Evolutionary conservation across 2,797 vertebrate species (phyloP).

Genomic region (Heterohyrax brucei): DNA sequence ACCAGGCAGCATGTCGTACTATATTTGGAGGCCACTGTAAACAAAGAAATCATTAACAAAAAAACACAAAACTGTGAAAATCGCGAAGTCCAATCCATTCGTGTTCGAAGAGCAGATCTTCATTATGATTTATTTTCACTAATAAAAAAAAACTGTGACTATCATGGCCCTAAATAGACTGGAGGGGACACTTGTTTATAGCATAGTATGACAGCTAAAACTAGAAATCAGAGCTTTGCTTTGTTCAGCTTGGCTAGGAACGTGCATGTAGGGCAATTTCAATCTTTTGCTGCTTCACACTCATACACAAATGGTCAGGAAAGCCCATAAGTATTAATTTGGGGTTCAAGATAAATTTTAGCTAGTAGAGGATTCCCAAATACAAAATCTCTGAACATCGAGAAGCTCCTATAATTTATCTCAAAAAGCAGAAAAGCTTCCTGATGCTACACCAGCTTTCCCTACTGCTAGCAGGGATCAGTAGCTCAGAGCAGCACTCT

Average conservation of each 20-base stretch:
- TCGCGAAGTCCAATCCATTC: no score
- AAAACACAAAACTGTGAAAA: no score
- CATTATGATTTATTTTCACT: neutral
- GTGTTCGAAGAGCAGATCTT: no score
- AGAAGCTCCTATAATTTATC: neutral
- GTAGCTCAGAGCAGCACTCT: neutral
- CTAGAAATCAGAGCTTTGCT: neutral
- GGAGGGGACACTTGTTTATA: neutral
- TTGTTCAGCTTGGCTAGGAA: neutral
- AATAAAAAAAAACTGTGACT: no score
- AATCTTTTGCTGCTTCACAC: neutral
- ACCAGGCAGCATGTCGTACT: neutral
- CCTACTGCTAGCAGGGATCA: neutral
- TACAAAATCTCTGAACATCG: neutral
- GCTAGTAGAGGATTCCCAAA: neutral
- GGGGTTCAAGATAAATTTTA: neutral
- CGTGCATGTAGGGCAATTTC: neutral
- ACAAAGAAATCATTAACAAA: neutral
- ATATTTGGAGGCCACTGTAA: neutral
- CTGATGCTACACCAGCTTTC: fast-evolving
- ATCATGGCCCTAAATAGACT: neutral
- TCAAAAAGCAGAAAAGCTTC: neutral
- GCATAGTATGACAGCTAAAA: neutral
- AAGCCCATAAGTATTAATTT: neutral
- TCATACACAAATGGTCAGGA: neutral